phyloP scores from a whole-genome alignment of 2,888 invertebrate species.

The Cylindroiulus punctatus region DNA sequence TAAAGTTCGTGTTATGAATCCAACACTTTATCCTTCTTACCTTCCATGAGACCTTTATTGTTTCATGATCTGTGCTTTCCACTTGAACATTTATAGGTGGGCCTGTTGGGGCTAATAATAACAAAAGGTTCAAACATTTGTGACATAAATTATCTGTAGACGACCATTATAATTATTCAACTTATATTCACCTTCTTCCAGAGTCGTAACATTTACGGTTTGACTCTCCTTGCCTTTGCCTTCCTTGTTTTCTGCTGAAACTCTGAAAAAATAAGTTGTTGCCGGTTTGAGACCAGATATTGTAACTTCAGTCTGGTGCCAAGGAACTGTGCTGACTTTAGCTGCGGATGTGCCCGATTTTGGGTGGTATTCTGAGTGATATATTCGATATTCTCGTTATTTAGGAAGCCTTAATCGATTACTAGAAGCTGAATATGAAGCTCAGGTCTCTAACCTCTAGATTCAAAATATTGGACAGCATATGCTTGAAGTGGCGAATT shows the following conservation, averaged over 20 bases:
- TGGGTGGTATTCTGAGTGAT: too few relatives aligned
- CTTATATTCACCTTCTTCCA: slow-evolving; percentile 57
- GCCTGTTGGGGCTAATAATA: slow-evolving; percentile 29
- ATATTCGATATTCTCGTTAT: too few relatives aligned
- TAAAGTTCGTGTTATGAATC: background rate
- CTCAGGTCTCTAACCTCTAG: too few relatives aligned
- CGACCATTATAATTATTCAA: too few relatives aligned
- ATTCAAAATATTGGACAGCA: too few relatives aligned
- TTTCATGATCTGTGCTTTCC: slow-evolving; percentile 49
- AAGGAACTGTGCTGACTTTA: too few relatives aligned
- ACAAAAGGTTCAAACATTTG: too few relatives aligned
- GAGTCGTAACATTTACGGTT: slow-evolving; percentile 62
- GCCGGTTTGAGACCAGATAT: slow-evolving; percentile 19
- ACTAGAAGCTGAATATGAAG: too few relatives aligned
- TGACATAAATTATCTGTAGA: too few relatives aligned
- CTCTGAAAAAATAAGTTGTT: slow-evolving; percentile 52
- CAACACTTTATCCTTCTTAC: background rate
- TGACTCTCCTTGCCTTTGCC: slow-evolving; percentile 60
- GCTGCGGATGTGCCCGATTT: too few relatives aligned
- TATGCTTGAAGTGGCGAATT: slow-evolving; percentile 87
- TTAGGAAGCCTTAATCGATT: too few relatives aligned
- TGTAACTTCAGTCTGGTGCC: too few relatives aligned
- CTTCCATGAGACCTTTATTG: slow-evolving; percentile 64
- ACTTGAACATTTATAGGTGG: slow-evolving; percentile 46
- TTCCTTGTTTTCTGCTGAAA: slow-evolving; percentile 49